Evolutionary conservation across 2,888 invertebrate species (phyloP).

Genomic region (Cinara cedri): DNA sequence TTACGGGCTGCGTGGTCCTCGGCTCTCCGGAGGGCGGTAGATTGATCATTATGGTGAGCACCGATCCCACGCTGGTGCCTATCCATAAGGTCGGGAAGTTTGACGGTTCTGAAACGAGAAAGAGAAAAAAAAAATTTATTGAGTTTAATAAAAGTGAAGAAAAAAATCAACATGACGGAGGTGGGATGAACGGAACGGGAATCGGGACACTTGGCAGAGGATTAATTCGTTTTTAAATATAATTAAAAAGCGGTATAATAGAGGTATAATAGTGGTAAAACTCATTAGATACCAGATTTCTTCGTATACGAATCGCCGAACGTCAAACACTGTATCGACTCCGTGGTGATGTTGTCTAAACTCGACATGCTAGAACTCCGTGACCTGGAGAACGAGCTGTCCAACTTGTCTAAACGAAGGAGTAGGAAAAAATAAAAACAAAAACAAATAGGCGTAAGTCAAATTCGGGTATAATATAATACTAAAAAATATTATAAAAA

Average conservation of each 20-base stretch:
- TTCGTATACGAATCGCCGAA: constrained; percentile 95
- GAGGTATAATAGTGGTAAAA: no score
- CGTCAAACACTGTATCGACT: constrained; percentile 93
- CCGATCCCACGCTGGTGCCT: constrained; percentile 95
- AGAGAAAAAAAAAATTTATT: constrained; percentile 49
- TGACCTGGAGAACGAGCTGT: constrained; percentile 94
- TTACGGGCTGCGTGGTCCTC: constrained; percentile 81
- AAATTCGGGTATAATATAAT: background rate
- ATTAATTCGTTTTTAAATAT: background rate
- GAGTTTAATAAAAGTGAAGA: background rate
- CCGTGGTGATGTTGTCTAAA: constrained; percentile 94
- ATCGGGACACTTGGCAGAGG: background rate
- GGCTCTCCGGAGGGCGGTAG: constrained; percentile 78
- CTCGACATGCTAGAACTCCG: constrained; percentile 98
- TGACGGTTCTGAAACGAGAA: constrained; percentile 73
- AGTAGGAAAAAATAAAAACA: constrained; percentile 14
- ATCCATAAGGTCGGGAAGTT: constrained; percentile 94
- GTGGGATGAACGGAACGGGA: background rate
- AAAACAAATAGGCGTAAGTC: constrained; percentile 55
- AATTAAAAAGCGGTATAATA: background rate
- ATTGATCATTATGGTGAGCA: constrained; percentile 88
- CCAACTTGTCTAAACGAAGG: constrained; percentile 80
- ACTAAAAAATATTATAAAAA: constrained; percentile 2
- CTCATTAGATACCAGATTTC: constrained; percentile 74
- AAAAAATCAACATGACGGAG: no score